These are phyloP conservation scores for Ctenoplectra terminalis DNA, from an alignment of 1,140 invertebrate genomes.

Conservation along the genomic window DNA sequence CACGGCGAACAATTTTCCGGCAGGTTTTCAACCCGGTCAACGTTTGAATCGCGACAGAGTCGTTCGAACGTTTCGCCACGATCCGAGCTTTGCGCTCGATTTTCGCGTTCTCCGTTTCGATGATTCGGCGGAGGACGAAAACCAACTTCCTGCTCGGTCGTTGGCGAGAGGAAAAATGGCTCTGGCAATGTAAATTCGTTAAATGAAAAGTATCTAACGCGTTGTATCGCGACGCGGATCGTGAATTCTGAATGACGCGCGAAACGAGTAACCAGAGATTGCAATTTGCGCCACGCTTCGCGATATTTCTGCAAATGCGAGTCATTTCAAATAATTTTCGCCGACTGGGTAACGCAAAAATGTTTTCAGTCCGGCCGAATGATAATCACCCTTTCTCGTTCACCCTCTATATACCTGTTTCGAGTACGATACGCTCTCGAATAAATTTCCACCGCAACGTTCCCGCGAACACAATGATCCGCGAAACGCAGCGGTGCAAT, in stretches of 20 bases:
- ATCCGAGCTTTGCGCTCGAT: neutral
- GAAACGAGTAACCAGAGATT: constrained; percentile 40
- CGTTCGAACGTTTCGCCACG: neutral
- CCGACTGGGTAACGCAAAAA: constrained; percentile 7
- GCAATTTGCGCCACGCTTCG: constrained; percentile 26
- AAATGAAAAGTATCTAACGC: neutral
- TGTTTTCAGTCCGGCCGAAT: neutral
- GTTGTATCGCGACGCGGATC: constrained; percentile 10
- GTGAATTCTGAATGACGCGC: constrained; percentile 21
- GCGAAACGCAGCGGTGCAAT: neutral
- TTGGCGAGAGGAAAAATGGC: neutral
- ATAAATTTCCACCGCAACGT: constrained; percentile 15
- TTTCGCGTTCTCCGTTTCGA: neutral
- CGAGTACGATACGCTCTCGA: neutral
- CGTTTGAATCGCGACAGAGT: neutral
- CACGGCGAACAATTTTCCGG: neutral
- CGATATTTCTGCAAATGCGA: constrained; percentile 27
- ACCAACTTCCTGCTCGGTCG: neutral
- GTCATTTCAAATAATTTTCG: constrained; percentile 30
- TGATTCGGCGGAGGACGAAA: neutral
- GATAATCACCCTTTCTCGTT: constrained; percentile 36
- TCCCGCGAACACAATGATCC: constrained; percentile 8
- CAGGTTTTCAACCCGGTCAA: neutral
- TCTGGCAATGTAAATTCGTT: neutral
- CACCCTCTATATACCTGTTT: no score